Conservation (phyloP, 2,113 vertebrate species). For the Regulus satrapa region DNA sequence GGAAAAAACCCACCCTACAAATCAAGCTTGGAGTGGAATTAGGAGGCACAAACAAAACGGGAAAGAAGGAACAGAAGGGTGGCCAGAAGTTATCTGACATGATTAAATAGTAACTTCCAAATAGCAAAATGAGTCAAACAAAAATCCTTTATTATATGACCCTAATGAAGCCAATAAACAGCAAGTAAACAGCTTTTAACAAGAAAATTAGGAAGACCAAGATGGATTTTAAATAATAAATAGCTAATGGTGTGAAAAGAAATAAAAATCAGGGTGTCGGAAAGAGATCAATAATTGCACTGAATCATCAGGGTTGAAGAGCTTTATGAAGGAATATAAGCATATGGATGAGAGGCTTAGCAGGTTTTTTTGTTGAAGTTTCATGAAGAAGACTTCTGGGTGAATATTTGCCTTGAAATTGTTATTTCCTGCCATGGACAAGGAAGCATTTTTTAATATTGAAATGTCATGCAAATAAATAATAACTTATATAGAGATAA, state of each 20-base stretch:
- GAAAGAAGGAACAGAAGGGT: background rate
- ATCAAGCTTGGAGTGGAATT: background rate
- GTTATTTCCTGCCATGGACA: background rate
- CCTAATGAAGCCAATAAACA: background rate
- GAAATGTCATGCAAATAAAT: background rate
- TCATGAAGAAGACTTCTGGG: background rate
- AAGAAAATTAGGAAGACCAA: background rate
- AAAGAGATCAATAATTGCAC: background rate
- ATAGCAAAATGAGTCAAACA: background rate
- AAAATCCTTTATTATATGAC: background rate
- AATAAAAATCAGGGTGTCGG: background rate
- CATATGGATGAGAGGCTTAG: background rate
- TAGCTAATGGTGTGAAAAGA: constrained; percentile 1
- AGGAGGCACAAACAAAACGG: background rate
- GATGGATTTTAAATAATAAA: background rate
- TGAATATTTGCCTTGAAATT: background rate
- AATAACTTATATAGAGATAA: background rate
- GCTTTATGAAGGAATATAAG: background rate
- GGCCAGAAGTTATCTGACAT: background rate
- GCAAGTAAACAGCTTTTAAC: background rate
- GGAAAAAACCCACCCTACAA: background rate
- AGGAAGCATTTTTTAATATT: background rate
- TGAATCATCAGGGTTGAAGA: background rate
- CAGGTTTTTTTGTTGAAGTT: background rate
- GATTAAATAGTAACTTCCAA: background rate